Percentiles rank a stretch among this genome's conserved stretches.
phyloP scores from a whole-genome alignment of 2,113 vertebrate genomes.

The Daubentonia madagascariensis region DNA sequence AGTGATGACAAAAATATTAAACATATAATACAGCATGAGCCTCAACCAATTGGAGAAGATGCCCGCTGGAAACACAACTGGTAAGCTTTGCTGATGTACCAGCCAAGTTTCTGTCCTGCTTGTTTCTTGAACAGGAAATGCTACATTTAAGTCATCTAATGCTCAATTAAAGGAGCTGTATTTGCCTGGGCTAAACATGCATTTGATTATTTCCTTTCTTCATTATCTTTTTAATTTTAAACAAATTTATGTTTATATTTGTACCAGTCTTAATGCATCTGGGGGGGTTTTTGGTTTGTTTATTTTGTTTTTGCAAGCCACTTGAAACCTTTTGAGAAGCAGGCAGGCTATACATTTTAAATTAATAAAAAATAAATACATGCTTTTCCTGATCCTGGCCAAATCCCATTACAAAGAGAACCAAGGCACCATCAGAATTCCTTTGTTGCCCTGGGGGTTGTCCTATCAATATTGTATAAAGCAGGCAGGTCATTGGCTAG shows the following conservation, averaged over 20 bases:
- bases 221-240: not conserved
- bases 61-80: not conserved
- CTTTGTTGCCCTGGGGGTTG: slow-evolving; percentile 47
- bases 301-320: not conserved
- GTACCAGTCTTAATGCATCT: not conserved
- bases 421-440: slow-evolving; percentile 31
- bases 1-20: not conserved
- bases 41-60: not conserved
- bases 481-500: not conserved
- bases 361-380: slow-evolving; percentile 70
- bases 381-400: slow-evolving; percentile 40
- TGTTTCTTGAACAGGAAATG: slow-evolving; percentile 37
- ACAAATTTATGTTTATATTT: not conserved
- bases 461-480: slow-evolving; percentile 70
- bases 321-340: slow-evolving; percentile 4
- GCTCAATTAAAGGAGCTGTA: not conserved
- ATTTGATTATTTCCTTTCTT: not conserved
- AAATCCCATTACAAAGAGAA: slow-evolving; percentile 65
- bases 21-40: not conserved
- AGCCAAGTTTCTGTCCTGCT: not conserved
- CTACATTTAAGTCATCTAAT: not conserved
- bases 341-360: slow-evolving; percentile 30
- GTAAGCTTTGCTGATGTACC: not conserved
- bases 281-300: not conserved
- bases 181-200: not conserved